phyloP scores from a whole-genome alignment of 1,140 invertebrate species.

The Drosophila virilis region DNA sequence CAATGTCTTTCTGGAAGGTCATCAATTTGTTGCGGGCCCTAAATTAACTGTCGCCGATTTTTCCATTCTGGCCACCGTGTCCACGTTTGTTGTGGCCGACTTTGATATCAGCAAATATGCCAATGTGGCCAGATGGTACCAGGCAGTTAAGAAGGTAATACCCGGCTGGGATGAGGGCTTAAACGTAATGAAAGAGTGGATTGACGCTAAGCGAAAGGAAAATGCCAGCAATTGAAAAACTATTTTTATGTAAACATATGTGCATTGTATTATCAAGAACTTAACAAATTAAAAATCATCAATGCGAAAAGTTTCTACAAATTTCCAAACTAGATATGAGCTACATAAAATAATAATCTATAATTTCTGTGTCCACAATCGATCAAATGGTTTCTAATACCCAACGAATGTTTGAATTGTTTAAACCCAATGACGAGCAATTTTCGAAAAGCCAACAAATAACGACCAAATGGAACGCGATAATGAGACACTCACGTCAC shows the following conservation, averaged over 20 bases:
- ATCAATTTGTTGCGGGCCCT: constrained; percentile 88
- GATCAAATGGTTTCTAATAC: no score
- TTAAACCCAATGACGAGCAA: no score
- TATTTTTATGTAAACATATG: background rate
- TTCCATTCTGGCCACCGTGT: constrained; percentile 86
- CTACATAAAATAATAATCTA: no score
- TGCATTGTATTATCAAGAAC: background rate
- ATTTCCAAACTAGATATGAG: no score
- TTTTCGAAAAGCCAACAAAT: no score
- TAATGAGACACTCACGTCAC: no score
- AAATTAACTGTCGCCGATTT: constrained; percentile 91
- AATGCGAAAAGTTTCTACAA: no score
- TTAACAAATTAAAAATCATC: background rate
- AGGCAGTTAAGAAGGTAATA: constrained; percentile 87
- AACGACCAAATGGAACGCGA: no score
- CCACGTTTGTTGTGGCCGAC: constrained; percentile 87
- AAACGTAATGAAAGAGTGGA: constrained; percentile 37
- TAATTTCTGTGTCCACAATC: no score
- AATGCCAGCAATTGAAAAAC: background rate
- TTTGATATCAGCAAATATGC: constrained; percentile 88
- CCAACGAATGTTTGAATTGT: no score
- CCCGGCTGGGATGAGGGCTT: constrained; percentile 85
- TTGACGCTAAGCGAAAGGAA: constrained; percentile 21
- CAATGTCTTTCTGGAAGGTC: constrained; percentile 87
- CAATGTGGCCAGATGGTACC: constrained; percentile 89